These are phyloP conservation scores for Desmodus rotundus DNA, from an alignment of 2,113 vertebrate genomes.

Conservation along the genomic window DNA sequence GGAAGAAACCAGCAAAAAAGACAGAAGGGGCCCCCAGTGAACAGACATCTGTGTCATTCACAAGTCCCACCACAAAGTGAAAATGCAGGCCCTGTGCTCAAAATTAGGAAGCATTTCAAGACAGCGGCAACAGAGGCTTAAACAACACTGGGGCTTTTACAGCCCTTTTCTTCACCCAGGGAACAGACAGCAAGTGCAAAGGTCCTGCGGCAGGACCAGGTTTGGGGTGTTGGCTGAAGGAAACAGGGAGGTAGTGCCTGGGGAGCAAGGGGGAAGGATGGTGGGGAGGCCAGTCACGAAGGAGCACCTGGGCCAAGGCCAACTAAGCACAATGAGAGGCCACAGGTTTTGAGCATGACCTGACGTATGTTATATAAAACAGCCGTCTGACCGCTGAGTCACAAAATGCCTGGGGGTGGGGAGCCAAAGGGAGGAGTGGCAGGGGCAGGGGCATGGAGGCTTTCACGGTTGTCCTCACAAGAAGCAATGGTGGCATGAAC, in stretches of 20 bases:
- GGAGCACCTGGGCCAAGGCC: accelerated
- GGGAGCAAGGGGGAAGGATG: background rate
- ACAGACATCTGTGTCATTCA: no score
- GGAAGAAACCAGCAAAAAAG: background rate
- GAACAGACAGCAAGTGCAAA: background rate
- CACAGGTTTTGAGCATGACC: background rate
- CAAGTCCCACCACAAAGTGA: no score
- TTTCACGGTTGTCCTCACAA: accelerated
- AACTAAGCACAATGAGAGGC: background rate
- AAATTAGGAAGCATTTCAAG: background rate
- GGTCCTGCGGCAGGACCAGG: background rate
- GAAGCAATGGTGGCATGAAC: background rate
- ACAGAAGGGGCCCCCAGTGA: no score
- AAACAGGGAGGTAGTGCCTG: background rate
- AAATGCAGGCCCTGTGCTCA: no score
- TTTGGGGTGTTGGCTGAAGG: background rate
- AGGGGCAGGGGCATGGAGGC: background rate
- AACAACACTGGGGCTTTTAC: background rate
- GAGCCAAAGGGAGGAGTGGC: background rate
- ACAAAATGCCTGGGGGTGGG: background rate
- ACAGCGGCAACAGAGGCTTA: background rate
- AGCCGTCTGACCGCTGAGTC: no score
- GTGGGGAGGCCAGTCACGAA: background rate
- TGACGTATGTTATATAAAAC: background rate
- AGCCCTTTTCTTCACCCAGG: background rate